These are phyloP conservation scores for Nomada ferruginata DNA, from an alignment of 2,888 invertebrate genomes.

Conservation along the genomic window DNA sequence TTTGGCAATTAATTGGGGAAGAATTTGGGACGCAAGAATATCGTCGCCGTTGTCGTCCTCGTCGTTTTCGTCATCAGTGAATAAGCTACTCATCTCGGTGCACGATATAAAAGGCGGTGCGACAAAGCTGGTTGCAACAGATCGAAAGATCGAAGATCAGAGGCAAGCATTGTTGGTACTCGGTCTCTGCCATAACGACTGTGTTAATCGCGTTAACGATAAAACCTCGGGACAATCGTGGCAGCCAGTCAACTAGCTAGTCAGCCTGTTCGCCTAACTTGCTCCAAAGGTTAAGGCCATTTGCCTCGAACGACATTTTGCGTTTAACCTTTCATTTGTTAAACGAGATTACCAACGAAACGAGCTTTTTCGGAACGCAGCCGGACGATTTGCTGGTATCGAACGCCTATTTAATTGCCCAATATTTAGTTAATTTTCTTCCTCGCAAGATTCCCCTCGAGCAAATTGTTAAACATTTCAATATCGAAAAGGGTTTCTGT, in stretches of 20 bases:
- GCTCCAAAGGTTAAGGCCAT: slow-evolving; percentile 57
- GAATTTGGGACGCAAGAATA: background rate
- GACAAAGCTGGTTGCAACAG: slow-evolving; percentile 66
- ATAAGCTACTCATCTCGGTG: slow-evolving; percentile 59
- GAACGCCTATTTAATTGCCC: background rate
- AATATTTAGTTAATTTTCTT: background rate
- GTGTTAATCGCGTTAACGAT: slow-evolving; percentile 66
- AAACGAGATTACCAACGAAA: slow-evolving; percentile 55
- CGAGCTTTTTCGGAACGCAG: background rate
- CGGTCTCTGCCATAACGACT: slow-evolving; percentile 33
- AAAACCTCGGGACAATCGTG: slow-evolving; percentile 46
- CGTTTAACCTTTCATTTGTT: slow-evolving; percentile 53
- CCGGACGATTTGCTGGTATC: background rate
- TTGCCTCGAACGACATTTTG: slow-evolving; percentile 40
- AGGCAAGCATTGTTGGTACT: slow-evolving; percentile 66
- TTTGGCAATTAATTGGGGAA: no score
- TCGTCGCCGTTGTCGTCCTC: background rate
- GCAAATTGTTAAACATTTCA: background rate
- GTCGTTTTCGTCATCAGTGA: background rate
- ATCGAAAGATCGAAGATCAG: slow-evolving; percentile 74
- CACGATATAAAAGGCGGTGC: slow-evolving; percentile 69
- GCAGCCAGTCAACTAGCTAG: slow-evolving; percentile 17
- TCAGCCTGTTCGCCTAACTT: slow-evolving; percentile 27
- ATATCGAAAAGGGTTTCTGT: no score
- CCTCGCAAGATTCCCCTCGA: no score